phyloP scores from a whole-genome alignment of 1,140 invertebrate genomes.

The Nephila pilipes region DNA sequence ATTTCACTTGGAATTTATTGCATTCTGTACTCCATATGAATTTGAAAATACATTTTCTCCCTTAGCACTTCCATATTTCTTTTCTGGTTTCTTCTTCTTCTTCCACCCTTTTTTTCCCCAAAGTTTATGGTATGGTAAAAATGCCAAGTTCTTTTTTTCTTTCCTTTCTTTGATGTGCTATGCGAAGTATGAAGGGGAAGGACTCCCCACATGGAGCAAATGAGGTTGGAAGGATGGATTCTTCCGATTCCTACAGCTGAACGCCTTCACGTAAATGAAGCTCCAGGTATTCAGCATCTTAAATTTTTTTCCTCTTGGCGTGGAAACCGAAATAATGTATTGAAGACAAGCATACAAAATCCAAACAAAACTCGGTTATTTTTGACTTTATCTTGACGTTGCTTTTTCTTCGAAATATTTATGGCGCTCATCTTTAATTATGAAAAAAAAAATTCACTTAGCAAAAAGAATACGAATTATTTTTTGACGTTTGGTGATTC shows the following conservation, averaged over 20 bases:
- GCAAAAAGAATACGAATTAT: too few relatives aligned
- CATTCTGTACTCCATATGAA: too few relatives aligned
- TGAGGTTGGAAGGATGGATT: slow-evolving; percentile 11
- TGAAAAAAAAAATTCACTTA: too few relatives aligned
- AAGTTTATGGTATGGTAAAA: neutral
- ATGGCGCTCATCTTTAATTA: too few relatives aligned
- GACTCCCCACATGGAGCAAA: slow-evolving; percentile 26
- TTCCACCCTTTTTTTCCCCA: too few relatives aligned
- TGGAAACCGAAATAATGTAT: slow-evolving; percentile 19
- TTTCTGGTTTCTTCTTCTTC: too few relatives aligned
- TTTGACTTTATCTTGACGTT: too few relatives aligned
- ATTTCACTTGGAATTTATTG: too few relatives aligned
- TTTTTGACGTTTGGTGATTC: too few relatives aligned
- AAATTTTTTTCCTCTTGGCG: neutral
- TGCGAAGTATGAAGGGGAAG: neutral
- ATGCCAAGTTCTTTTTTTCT: neutral
- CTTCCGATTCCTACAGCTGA: slow-evolving; percentile 6
- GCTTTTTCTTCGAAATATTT: too few relatives aligned
- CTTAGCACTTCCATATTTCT: too few relatives aligned
- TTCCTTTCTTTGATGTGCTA: neutral
- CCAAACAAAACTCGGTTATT: neutral
- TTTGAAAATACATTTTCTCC: too few relatives aligned
- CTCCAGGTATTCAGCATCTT: neutral
- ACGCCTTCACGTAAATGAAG: neutral
- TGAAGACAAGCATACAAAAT: neutral